Conservation (phyloP, 2,113 vertebrate species). For the Paralichthys olivaceus region DNA sequence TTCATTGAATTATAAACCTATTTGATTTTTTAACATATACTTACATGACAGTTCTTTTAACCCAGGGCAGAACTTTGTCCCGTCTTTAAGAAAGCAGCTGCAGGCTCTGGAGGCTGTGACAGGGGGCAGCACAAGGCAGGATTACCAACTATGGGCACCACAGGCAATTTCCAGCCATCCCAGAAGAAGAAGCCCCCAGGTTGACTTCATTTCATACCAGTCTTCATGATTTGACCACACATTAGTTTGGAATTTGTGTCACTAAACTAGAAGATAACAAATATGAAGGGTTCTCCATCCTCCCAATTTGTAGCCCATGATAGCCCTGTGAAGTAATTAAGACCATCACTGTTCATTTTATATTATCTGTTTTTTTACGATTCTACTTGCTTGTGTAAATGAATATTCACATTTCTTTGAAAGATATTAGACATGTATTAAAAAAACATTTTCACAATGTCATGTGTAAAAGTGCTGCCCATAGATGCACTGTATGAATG, state of each 20-base stretch:
- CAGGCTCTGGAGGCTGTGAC: neutral
- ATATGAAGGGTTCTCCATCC: neutral
- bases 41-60: neutral
- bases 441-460: too few relatives aligned
- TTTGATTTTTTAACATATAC: neutral
- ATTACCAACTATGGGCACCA: neutral
- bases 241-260: neutral
- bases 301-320: neutral
- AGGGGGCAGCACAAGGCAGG: slow-evolving; percentile 12
- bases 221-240: neutral
- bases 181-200: neutral
- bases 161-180: neutral
- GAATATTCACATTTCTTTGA: too few relatives aligned
- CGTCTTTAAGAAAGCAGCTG: neutral
- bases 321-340: neutral
- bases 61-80: neutral
- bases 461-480: too few relatives aligned
- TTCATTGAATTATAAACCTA: neutral
- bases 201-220: neutral
- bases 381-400: too few relatives aligned
- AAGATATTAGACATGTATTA: too few relatives aligned
- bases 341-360: too few relatives aligned
- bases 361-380: too few relatives aligned
- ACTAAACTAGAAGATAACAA: neutral
- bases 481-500: too few relatives aligned